These are phyloP conservation scores for Sinelater perroti DNA, from an alignment of 2,888 invertebrate genomes.

Conservation along the genomic window DNA sequence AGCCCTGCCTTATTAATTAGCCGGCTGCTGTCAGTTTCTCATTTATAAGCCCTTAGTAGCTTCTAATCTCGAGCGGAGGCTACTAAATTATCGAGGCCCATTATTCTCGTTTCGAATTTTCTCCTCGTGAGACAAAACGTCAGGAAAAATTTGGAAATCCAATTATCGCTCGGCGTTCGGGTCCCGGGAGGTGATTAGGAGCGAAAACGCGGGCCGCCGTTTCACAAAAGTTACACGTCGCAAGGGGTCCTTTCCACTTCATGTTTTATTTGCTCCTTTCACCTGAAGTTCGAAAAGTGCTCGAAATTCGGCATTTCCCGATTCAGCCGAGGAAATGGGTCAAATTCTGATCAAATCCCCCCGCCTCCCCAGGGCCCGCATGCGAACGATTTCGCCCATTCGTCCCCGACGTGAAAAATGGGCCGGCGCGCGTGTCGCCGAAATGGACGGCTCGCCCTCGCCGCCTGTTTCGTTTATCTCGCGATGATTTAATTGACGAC, in stretches of 20 bases:
- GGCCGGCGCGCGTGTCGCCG: conserved; percentile 28
- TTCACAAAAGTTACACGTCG: conserved; percentile 15
- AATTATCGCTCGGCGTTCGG: too few species aligned
- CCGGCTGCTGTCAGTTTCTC: background rate
- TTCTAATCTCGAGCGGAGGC: too few species aligned
- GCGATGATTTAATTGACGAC: conserved; percentile 21
- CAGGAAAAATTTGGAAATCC: too few species aligned
- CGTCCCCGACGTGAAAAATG: conserved; percentile 34
- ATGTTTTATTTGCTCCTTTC: conserved; percentile 30
- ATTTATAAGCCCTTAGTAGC: background rate
- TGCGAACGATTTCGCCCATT: conserved; percentile 35
- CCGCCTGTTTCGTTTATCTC: conserved; percentile 23
- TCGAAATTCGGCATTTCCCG: conserved; percentile 30
- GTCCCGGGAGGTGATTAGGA: background rate
- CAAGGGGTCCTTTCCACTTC: conserved; percentile 22
- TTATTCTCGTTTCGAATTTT: background rate
- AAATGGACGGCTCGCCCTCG: conserved; percentile 23
- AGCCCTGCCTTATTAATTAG: background rate
- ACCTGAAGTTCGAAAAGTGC: conserved; percentile 30
- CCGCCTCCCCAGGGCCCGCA: conserved; percentile 31
- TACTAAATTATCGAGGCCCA: background rate
- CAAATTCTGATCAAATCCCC: conserved; percentile 38
- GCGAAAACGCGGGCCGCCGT: background rate
- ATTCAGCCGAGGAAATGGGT: conserved; percentile 34
- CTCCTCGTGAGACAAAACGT: too few species aligned